phyloP scores from a whole-genome alignment of 1,140 invertebrate species.

The Atta cephalotes region DNA sequence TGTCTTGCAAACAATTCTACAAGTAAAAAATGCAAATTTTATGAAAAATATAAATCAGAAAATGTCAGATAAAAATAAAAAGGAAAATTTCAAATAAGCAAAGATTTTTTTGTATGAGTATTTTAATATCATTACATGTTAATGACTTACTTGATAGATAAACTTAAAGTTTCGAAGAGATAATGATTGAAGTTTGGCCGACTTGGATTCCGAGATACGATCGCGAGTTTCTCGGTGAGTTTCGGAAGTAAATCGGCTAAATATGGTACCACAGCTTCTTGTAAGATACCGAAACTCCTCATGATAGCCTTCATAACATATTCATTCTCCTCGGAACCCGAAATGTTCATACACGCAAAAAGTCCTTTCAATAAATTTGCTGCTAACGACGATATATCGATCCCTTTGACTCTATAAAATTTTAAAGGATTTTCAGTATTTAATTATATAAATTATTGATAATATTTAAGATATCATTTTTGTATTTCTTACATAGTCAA shows the following conservation, averaged over 20 bases:
- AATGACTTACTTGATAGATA: conserved; percentile 91
- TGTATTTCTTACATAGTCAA: conserved; percentile 86
- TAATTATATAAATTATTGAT: conserved; percentile 47
- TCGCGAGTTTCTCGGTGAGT: conserved; percentile 93
- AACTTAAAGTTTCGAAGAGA: conserved; percentile 96
- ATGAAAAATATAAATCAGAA: conserved; percentile 21
- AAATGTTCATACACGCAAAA: conserved; percentile 90
- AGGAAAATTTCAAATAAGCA: conserved; percentile 32
- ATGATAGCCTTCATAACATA: conserved; percentile 99
- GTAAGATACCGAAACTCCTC: conserved; percentile 93
- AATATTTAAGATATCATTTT: conserved; percentile 37
- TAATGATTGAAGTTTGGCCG: conserved; percentile 99
- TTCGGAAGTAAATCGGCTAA: conserved; percentile 93
- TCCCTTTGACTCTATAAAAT: conserved; percentile 87
- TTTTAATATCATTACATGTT: not conserved
- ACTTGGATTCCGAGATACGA: conserved; percentile 97
- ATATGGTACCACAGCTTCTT: conserved; percentile 93
- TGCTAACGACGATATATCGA: conserved; percentile 88
- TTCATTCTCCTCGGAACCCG: conserved; percentile 96
- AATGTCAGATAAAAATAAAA: conserved; percentile 11
- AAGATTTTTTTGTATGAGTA: conserved; percentile 5
- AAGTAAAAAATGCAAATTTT: conserved; percentile 73
- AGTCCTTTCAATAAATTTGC: conserved; percentile 91
- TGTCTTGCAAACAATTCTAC: conserved; percentile 93
- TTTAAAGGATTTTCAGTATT: not conserved